These are phyloP conservation scores for Poecilia picta DNA, from an alignment of 2,797 vertebrate species.

Conservation along the genomic window DNA sequence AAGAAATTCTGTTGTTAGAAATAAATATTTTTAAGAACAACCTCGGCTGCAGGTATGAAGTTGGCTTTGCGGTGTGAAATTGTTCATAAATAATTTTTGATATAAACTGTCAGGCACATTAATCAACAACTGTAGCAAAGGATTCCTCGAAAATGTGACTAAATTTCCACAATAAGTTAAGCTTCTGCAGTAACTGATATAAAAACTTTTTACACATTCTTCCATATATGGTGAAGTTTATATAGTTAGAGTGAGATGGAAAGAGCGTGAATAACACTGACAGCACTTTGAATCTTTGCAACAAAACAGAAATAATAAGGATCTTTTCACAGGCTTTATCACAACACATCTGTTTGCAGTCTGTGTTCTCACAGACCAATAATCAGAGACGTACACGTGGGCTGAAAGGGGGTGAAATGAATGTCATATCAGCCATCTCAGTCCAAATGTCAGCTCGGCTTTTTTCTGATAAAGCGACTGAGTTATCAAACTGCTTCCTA, in stretches of 20 bases:
- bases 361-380: too few relatives aligned
- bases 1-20: neutral
- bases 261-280: neutral
- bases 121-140: neutral
- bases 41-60: too few relatives aligned
- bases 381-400: constrained; percentile 29
- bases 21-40: neutral
- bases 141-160: neutral
- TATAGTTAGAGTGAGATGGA: neutral
- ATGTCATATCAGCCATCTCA: constrained; percentile 65
- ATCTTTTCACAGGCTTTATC: constrained; percentile 34
- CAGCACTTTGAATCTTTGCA: constrained; percentile 19
- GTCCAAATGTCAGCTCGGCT: constrained; percentile 68
- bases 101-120: neutral
- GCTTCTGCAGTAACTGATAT: neutral
- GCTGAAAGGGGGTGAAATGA: constrained; percentile 58
- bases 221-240: neutral
- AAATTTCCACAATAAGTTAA: neutral
- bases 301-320: neutral
- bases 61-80: too few relatives aligned
- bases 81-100: neutral
- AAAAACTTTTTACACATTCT: neutral
- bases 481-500: constrained; percentile 71
- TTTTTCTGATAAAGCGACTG: constrained; percentile 62
- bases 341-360: constrained; percentile 8